Conservation (phyloP, 2,888 invertebrate species). For the Mesoligia furuncula region DNA sequence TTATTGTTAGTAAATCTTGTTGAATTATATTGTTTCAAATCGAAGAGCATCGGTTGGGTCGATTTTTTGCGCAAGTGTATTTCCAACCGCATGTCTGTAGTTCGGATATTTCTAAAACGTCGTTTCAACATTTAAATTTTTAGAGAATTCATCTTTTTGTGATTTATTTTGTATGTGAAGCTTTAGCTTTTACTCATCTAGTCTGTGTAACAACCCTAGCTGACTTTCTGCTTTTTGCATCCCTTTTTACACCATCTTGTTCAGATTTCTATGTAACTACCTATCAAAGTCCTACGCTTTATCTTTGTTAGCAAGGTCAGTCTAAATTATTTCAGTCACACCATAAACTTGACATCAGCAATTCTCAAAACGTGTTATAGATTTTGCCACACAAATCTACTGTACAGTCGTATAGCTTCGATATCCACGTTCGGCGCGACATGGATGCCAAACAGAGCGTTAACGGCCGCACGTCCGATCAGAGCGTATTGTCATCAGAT, state of each 20-base stretch:
- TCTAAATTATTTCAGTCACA: constrained; percentile 1
- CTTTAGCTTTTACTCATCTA: not conserved
- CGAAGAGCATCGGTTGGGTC: too few species aligned
- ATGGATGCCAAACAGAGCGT: constrained; percentile 81
- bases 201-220: not conserved
- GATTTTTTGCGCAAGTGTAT: not conserved
- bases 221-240: not conserved
- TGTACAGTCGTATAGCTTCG: constrained; percentile 55
- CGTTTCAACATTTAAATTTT: constrained; percentile 8
- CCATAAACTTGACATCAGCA: not conserved
- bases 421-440: constrained; percentile 62
- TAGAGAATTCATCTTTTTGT: not conserved
- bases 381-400: constrained; percentile 32
- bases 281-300: not conserved
- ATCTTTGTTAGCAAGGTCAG: not conserved
- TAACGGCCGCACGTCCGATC: constrained; percentile 72
- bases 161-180: constrained; percentile 21
- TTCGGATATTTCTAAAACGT: not conserved
- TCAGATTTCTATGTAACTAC: not conserved
- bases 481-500: constrained; percentile 66
- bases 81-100: not conserved
- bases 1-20: too few species aligned
- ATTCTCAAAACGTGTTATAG: constrained; percentile 18
- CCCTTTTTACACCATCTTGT: not conserved
- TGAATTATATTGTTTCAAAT: too few species aligned